A percentile compares a stretch with the other conserved stretches of the same genome.
These are phyloP conservation scores for Phoeniculus purpureus DNA, from an alignment of 2,797 vertebrate species.

Conservation along the genomic window DNA sequence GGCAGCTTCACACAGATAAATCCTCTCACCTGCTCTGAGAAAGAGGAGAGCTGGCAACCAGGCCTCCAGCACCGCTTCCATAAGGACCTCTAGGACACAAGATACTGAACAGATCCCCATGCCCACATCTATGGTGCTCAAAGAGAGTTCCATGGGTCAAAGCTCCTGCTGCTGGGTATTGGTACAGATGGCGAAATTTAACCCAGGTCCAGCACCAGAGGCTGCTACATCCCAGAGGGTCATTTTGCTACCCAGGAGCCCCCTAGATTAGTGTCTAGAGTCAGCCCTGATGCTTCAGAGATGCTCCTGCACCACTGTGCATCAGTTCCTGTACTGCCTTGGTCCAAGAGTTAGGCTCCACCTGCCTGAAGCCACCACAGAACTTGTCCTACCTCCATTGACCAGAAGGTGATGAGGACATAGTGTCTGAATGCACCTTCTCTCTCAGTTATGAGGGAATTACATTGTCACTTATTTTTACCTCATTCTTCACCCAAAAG, in stretches of 20 bases:
- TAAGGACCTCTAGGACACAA: neutral
- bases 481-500: neutral
- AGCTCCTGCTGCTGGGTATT: rapidly evolving
- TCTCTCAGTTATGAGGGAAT: neutral
- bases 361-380: neutral
- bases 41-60: neutral
- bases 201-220: rapidly evolving
- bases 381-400: neutral
- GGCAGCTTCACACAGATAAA: neutral
- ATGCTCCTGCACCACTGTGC: neutral
- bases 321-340: neutral
- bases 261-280: neutral
- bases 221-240: neutral
- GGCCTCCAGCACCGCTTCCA: neutral
- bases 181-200: neutral
- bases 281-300: neutral
- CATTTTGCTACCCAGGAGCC: neutral
- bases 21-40: rapidly evolving
- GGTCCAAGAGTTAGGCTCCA: neutral
- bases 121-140: neutral
- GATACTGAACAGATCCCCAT: neutral
- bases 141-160: rapidly evolving
- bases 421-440: neutral
- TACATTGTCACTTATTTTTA: neutral
- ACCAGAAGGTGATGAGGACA: neutral